Conservation (phyloP, 2,797 vertebrate genomes). For the Leptodactylus fallax region DNA sequence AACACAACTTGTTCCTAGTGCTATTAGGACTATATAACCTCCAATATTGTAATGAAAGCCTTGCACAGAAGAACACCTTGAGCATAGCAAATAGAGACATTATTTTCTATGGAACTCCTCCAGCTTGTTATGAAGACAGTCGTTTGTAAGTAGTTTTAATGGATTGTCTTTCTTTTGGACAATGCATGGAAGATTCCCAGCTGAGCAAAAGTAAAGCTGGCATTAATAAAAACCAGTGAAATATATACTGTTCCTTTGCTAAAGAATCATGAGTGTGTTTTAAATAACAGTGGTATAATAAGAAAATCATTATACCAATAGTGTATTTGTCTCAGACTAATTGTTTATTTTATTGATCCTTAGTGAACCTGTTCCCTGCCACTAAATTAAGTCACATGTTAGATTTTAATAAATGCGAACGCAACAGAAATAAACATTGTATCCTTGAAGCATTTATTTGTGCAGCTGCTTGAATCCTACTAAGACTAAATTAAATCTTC, state of each 20-base stretch:
- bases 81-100: neutral
- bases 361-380: neutral
- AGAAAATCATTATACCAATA: neutral
- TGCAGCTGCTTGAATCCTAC: neutral
- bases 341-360: constrained; percentile 1
- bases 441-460: neutral
- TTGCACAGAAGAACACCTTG: neutral
- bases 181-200: neutral
- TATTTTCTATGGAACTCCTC: constrained; percentile 4
- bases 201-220: neutral
- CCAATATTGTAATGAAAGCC: neutral
- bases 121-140: neutral
- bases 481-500: neutral
- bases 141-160: neutral
- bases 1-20: neutral
- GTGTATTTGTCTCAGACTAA: constrained; percentile 7
- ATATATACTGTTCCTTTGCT: neutral
- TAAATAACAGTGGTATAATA: neutral
- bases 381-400: constrained; percentile 15
- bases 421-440: constrained; percentile 30
- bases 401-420: constrained; percentile 22
- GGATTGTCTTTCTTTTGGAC: neutral
- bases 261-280: neutral
- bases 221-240: neutral
- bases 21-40: neutral